Conservation (phyloP, 2,888 invertebrate genomes). For the Amblyteles armatorius region DNA sequence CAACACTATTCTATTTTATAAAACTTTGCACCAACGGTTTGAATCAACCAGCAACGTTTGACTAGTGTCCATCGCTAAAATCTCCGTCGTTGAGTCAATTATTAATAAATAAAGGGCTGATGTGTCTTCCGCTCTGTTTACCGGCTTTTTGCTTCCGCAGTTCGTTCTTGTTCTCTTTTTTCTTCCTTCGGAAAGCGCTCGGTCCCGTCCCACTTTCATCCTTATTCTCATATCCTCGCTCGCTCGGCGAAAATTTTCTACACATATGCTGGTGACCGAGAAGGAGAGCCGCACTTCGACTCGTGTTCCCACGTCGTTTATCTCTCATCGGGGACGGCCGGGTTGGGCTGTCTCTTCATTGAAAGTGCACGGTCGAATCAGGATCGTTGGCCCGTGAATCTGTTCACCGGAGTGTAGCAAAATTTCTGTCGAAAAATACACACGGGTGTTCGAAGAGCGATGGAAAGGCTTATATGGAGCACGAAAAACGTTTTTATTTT, state of each 20-base stretch:
- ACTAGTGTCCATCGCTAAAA: no score
- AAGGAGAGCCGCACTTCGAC: constrained; percentile 21
- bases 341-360: constrained; percentile 32
- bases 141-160: neutral
- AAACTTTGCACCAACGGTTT: neutral
- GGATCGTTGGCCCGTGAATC: constrained; percentile 67
- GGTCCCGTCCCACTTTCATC: constrained; percentile 54
- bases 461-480: constrained; percentile 35
- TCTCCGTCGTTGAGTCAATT: no score
- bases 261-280: neutral
- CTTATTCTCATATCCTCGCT: constrained; percentile 43
- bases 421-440: constrained; percentile 63
- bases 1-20: no score
- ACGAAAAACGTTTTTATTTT: constrained; percentile 31
- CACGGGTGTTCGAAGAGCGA: constrained; percentile 14
- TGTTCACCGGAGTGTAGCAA: constrained; percentile 69
- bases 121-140: neutral
- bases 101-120: neutral
- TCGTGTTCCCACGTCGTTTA: constrained; percentile 52
- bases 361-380: constrained; percentile 62
- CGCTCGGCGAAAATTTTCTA: constrained; percentile 21
- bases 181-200: constrained; percentile 13
- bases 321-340: constrained; percentile 43
- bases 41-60: no score
- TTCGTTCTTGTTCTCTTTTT: neutral